Evolutionary conservation across 2,113 vertebrate species (phyloP).

Genomic region (Bungarus multicinctus): DNA sequence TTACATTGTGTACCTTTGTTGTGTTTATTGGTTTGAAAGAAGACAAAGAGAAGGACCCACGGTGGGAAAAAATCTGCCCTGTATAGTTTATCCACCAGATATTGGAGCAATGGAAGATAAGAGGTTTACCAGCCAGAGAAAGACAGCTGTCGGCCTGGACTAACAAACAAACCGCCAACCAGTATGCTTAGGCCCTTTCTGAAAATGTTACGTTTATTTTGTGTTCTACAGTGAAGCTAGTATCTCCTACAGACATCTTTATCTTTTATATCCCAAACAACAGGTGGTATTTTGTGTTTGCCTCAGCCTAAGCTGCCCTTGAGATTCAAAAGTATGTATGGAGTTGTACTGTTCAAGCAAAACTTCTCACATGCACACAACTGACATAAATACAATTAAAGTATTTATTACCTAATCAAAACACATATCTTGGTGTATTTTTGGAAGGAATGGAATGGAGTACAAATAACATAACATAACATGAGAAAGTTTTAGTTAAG

Average conservation of each 20-base stretch:
- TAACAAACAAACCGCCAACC: not conserved
- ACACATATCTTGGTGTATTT: not conserved
- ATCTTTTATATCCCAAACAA: not conserved
- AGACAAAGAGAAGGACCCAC: not conserved
- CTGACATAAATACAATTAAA: not conserved
- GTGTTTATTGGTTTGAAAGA: not conserved
- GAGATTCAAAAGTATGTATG: not conserved
- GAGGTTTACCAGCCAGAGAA: not conserved
- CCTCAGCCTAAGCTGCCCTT: not conserved
- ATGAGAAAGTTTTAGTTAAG: not conserved
- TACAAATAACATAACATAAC: no score
- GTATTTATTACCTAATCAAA: not conserved
- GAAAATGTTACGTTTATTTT: not conserved
- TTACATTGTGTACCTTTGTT: not conserved
- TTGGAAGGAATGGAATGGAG: not conserved
- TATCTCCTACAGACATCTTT: not conserved
- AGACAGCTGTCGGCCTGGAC: not conserved
- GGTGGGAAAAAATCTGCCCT: not conserved
- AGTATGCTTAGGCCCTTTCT: not conserved
- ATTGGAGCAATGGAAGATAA: not conserved
- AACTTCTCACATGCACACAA: not conserved
- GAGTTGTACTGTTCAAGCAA: not conserved
- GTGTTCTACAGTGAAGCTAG: not conserved
- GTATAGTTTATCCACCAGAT: not conserved
- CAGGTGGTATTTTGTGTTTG: not conserved